Conservation (phyloP, 2,113 vertebrate species). For the Scartelaos histophorus region DNA sequence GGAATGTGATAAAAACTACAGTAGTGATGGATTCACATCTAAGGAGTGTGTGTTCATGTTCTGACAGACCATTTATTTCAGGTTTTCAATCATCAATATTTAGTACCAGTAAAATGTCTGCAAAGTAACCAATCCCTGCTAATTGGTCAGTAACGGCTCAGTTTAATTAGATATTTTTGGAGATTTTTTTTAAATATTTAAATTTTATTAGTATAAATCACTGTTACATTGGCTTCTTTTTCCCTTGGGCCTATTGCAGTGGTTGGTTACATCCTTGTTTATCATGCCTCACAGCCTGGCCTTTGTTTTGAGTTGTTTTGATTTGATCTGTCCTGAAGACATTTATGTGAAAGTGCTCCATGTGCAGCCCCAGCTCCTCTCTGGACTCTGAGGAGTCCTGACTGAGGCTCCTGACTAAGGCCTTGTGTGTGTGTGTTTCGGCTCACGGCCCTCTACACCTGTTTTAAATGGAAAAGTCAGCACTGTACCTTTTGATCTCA, state of each 20-base stretch:
- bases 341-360: constrained; percentile 46
- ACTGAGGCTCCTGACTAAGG: background rate
- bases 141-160: constrained; percentile 40
- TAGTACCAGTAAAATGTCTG: constrained; percentile 32
- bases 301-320: constrained; percentile 41
- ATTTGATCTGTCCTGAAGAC: constrained; percentile 58
- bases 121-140: constrained; percentile 35
- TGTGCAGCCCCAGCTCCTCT: constrained; percentile 47
- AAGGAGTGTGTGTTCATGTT: constrained; percentile 57
- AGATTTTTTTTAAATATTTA: constrained; percentile 28
- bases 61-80: constrained; percentile 45
- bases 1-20: constrained; percentile 51
- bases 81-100: constrained; percentile 43
- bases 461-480: constrained; percentile 97
- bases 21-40: constrained; percentile 50
- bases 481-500: constrained; percentile 98
- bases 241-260: constrained; percentile 40
- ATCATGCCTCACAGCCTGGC: constrained; percentile 39
- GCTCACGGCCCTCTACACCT: constrained; percentile 94
- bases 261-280: constrained; percentile 47
- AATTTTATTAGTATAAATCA: constrained; percentile 24
- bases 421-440: constrained; percentile 91
- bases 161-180: constrained; percentile 48
- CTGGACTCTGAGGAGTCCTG: constrained; percentile 69
- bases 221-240: constrained; percentile 42